phyloP scores from a whole-genome alignment of 2,797 vertebrate species.

The Cynodonichthys magdalenae region DNA sequence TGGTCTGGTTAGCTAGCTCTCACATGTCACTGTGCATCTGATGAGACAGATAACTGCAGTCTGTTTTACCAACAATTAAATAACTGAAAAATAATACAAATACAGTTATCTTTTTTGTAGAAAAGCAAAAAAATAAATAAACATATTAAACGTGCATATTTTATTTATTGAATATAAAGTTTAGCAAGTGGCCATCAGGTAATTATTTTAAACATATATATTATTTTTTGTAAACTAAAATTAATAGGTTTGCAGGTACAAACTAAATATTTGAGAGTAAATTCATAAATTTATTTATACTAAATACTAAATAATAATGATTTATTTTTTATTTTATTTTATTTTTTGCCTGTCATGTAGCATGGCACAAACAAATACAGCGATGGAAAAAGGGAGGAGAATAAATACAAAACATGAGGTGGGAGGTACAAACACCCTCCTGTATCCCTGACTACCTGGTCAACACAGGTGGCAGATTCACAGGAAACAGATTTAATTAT shows the following conservation, averaged over 20 bases:
- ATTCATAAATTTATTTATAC: no score
- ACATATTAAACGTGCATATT: background rate
- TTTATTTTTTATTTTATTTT: no score
- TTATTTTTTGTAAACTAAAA: background rate
- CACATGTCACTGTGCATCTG: conserved; percentile 74
- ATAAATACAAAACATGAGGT: conserved; percentile 56
- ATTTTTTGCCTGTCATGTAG: conserved; percentile 14
- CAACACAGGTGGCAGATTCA: conserved; percentile 84
- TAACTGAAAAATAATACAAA: conserved; percentile 32
- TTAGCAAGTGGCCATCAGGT: background rate
- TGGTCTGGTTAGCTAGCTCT: conserved; percentile 72
- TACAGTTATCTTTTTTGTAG: conserved; percentile 2
- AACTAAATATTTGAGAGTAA: background rate
- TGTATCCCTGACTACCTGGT: conserved; percentile 78
- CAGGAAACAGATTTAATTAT: conserved; percentile 92
- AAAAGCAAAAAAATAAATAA: background rate
- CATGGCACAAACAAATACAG: conserved; percentile 41
- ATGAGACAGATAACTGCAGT: conserved; percentile 71
- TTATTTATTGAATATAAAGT: background rate
- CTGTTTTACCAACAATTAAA: conserved; percentile 47
- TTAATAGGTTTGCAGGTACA: background rate
- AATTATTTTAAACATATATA: background rate
- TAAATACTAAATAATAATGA: no score
- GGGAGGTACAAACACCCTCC: conserved; percentile 39
- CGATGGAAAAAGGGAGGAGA: conserved; percentile 37